phyloP scores from a whole-genome alignment of 1,140 invertebrate species.

The Caenorhabditis tropicalis region DNA sequence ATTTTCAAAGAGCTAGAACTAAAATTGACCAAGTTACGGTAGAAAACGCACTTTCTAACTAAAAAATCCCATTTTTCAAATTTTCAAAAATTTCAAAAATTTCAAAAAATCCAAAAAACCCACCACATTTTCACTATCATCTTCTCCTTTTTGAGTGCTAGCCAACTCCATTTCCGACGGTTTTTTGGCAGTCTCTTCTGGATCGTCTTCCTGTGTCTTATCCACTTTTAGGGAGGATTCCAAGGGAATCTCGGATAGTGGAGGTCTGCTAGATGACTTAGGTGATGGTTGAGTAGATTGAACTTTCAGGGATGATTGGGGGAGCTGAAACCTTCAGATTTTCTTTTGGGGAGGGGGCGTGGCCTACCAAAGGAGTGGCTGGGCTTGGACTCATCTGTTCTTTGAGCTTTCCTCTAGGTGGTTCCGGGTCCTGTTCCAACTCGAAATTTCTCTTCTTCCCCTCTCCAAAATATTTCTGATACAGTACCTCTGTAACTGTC shows the following conservation, averaged over 20 bases:
- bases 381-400: background rate
- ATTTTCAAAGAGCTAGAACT: no score
- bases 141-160: background rate
- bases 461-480: background rate
- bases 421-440: background rate
- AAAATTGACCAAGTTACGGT: no score
- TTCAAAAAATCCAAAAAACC: background rate
- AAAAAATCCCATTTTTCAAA: no score
- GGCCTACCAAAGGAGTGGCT: background rate
- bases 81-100: no score
- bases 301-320: background rate
- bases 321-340: background rate
- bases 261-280: background rate
- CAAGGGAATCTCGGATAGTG: background rate
- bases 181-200: background rate
- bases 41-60: no score
- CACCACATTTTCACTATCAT: background rate
- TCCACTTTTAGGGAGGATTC: background rate
- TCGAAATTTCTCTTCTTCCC: background rate
- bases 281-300: background rate
- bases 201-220: background rate
- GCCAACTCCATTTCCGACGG: background rate
- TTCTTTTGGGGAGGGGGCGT: no score
- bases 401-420: background rate
- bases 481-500: background rate